Conservation (phyloP, 1,140 invertebrate species). For the Drosophila truncata region DNA sequence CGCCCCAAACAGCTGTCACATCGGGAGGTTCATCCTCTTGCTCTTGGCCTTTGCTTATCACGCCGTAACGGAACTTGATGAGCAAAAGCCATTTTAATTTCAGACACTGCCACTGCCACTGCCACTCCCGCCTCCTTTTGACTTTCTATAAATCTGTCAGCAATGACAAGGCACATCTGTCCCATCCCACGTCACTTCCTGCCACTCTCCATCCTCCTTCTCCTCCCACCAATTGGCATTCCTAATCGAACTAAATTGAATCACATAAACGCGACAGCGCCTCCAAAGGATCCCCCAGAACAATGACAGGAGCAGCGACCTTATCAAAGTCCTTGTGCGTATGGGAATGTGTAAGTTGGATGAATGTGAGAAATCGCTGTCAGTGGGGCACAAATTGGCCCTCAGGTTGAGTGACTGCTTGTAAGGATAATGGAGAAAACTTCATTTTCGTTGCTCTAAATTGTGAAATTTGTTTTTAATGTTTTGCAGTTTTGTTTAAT, state of each 20-base stretch:
- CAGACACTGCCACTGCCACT: constrained; percentile 35
- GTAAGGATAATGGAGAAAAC: background rate
- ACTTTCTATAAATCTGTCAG: constrained; percentile 77
- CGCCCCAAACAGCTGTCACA: constrained; percentile 45
- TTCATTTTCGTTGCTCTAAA: background rate
- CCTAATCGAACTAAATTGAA: constrained; percentile 82
- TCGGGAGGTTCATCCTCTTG: constrained; percentile 12
- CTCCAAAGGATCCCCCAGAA: constrained; percentile 17
- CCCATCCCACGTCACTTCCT: background rate
- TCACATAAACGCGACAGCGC: constrained; percentile 64
- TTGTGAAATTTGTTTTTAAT: background rate
- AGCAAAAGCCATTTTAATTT: constrained; percentile 78
- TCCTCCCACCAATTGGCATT: constrained; percentile 55
- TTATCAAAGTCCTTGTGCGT: constrained; percentile 32
- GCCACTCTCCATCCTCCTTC: background rate
- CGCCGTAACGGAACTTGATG: constrained; percentile 66
- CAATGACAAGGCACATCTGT: constrained; percentile 50
- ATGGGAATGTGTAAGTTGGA: constrained; percentile 18
- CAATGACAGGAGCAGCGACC: constrained; percentile 29
- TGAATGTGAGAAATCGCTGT: constrained; percentile 4
- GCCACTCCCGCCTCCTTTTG: constrained; percentile 23
- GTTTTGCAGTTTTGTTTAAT: background rate
- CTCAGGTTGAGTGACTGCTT: constrained; percentile 38
- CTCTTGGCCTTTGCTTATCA: constrained; percentile 20
- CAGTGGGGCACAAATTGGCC: constrained; percentile 56